Evolutionary conservation across 2,797 vertebrate genomes (phyloP), one percentile per base, ranked within the genome.

Genomic region (Cyprinella venusta): DNA sequence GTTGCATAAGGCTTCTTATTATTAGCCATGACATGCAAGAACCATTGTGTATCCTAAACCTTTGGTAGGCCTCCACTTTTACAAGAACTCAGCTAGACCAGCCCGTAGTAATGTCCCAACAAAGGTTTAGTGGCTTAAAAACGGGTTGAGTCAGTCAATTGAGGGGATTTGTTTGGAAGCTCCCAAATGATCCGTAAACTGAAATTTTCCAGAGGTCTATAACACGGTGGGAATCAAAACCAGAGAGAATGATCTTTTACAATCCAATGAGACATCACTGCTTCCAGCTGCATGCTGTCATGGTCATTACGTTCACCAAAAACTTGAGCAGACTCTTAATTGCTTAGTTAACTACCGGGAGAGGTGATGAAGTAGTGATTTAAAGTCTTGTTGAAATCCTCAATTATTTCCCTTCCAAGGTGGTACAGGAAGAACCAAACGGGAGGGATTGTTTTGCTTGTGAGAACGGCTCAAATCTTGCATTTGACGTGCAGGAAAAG

Each of bases 121-220:
- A 85, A 90, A 87, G 87, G 79, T 16, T 77, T 50, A 12, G 83
- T 88, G 68, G 88, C 26, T 87, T 87, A 70, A 78, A 90, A 87
- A 86, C 77, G 3, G 24, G 38, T 86, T 67, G 85, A 85, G 81
- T 78, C 2, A 86, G 87, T 89, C 90, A 89, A 89, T 89, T 84
- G 71, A 89, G 71, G 86, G 88, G 87, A 86, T 90, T 90, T 84
- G 24, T 74, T 87, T 82, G 80, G 85, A 87, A 69, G 79, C 83
- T 85, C 82, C 79, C 68, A 65, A 90, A 90, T 79, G 88, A 91
- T 87, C 90, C 90, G 88, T 83, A 87, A 89, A 82, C n/a, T 81
- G 88, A 92, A 24, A 77, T 67, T 82, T 89, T n/a, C 74, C 90
- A 91, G 90, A 88, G 75, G 78, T 80, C 72, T 84, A 67, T 81